Evolutionary conservation across 2,113 vertebrate species (phyloP), one percentile per base, ranked within the genome.

Genomic region (Eptesicus fuscus): DNA sequence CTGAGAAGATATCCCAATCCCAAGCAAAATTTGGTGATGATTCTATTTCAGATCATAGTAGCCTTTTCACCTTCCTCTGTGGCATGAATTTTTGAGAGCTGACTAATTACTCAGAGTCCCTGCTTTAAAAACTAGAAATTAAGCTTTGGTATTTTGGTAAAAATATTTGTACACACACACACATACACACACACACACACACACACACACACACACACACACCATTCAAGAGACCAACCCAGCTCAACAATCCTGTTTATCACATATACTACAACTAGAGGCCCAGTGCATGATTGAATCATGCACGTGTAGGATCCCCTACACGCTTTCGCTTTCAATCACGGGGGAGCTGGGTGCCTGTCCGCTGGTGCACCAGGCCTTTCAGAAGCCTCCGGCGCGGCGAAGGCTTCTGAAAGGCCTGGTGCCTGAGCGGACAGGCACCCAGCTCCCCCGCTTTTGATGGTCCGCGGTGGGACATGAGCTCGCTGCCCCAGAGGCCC

Each of bases 101-200:
- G 7, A 85, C n/a, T 73, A 11, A 84, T 95, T 92, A 88, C 6
- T 88, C 22, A 10, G 12, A 61, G 79, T 85, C 44, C 18, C 22
- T 73, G 22, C 51, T 94, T 91, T 92, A 77, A 92, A 90, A 95
- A 70, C 53, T 83, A 70, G 63, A 80, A 90, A 70, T 71, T 93
- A 18, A 84, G 30, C 71, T 84, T 87, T 82, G 59, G 37, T 79
- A 65, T 87, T 94, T 95, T 86, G 37, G 53, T 82, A 73, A 94
- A 90, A 95, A 69, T 63, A 63, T 89, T 74, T 56, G 1, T 4
- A 4, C 32, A 32, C 61, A 23, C 56, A 23, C 56, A 10, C 53
- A 23, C 53, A 9, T 22, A 23, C 30, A 20, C 51, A 13, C 30
- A 35, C 42, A 70, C 18, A 32, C 28, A 30, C 47, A 51, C 30